Evolutionary conservation across 2,113 vertebrate genomes (phyloP).

Genomic region (Myrmophylax atrothorax): DNA sequence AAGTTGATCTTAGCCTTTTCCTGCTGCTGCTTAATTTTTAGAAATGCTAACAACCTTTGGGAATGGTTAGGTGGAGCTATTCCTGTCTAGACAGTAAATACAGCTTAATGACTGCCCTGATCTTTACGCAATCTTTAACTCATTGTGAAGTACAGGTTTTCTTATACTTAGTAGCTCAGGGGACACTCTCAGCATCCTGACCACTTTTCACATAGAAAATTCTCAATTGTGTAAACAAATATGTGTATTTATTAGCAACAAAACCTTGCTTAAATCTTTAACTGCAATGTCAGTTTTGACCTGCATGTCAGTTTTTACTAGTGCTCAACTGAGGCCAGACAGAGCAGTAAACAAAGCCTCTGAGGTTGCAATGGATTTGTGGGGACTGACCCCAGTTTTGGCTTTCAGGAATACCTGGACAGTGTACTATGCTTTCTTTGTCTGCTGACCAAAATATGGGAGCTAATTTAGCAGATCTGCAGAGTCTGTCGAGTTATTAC

Average conservation of each 20-base stretch:
- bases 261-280: not conserved
- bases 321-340: not conserved
- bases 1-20: conserved; percentile 68
- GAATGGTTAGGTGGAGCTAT: conserved; percentile 71
- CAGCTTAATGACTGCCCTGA: conserved; percentile 60
- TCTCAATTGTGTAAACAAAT: not conserved
- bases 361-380: not conserved
- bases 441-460: not conserved
- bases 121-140: conserved; percentile 62
- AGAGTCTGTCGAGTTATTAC: not conserved
- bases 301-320: not conserved
- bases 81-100: conserved; percentile 72
- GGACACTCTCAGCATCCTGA: not conserved
- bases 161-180: not conserved
- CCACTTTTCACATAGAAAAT: not conserved
- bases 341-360: not conserved
- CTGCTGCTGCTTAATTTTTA: conserved; percentile 66
- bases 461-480: not conserved
- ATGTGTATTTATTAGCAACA: not conserved
- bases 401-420: not conserved
- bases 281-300: not conserved
- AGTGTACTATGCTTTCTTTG: not conserved
- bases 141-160: not conserved
- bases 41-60: conserved; percentile 71
- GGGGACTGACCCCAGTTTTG: not conserved